These are phyloP conservation scores for Glyphotaelius pellucidus DNA, from an alignment of 2,888 invertebrate species.

Conservation along the genomic window DNA sequence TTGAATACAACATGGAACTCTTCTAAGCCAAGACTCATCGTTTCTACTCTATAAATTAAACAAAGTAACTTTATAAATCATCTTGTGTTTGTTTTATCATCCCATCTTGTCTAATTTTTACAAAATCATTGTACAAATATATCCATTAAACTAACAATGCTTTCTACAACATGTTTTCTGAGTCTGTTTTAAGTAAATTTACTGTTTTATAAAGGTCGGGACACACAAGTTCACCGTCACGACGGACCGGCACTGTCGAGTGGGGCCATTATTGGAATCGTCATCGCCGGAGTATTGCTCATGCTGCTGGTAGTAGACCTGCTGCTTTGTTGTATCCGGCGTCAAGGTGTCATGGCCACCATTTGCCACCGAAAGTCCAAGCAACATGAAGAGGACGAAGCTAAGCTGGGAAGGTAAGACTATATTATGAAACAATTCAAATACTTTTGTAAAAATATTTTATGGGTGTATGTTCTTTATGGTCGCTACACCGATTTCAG, in stretches of 20 bases:
- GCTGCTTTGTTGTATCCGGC: conserved; percentile 84
- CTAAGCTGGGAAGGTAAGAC: conserved; percentile 89
- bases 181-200: background rate
- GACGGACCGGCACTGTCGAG: conserved; percentile 80
- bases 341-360: conserved; percentile 83
- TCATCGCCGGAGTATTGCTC: conserved; percentile 87
- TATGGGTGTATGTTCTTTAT: background rate
- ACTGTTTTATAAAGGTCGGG: conserved; percentile 66
- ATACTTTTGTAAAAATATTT: background rate
- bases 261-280: conserved; percentile 90
- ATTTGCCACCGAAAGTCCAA: conserved; percentile 83
- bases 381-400: conserved; percentile 87
- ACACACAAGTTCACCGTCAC: conserved; percentile 68
- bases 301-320: conserved; percentile 91
- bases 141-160: background rate
- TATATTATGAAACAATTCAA: background rate
- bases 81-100: background rate
- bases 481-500: background rate
- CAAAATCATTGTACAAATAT: background rate
- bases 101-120: background rate
- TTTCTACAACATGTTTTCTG: background rate
- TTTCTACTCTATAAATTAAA: background rate
- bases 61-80: background rate
- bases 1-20: too few species aligned
- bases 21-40: background rate